Conservation (phyloP, 2,113 vertebrate genomes). For the Speoplatyrhinus poulsoni region DNA sequence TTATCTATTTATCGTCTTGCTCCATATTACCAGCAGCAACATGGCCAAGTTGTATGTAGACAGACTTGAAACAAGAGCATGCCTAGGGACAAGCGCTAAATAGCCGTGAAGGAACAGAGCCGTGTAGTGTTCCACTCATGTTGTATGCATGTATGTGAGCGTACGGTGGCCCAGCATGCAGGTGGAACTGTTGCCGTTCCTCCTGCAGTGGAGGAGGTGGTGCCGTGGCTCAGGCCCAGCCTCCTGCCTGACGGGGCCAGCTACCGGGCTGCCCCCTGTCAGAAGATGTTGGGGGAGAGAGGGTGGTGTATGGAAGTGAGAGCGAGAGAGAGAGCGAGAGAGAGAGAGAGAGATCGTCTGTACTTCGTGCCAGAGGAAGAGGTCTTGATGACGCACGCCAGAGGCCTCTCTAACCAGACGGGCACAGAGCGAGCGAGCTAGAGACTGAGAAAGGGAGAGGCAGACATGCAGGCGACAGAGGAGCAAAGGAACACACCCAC, state of each 20-base stretch:
- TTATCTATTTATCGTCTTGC: no score
- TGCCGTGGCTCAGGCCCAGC: conserved; percentile 49
- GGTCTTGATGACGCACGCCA: conserved; percentile 59
- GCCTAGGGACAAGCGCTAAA: no score
- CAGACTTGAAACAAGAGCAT: no score
- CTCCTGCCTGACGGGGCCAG: conserved; percentile 65
- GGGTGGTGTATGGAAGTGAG: not conserved
- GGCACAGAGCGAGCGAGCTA: conserved; percentile 27
- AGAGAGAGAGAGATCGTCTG: not conserved
- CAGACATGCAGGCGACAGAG: conserved; percentile 78
- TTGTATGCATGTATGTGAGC: no score
- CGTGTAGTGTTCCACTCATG: not conserved
- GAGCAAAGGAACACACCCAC: conserved; percentile 77
- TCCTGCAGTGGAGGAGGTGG: conserved; percentile 18
- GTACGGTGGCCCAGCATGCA: no score
- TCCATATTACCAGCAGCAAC: no score
- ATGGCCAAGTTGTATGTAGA: no score
- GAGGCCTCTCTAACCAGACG: conserved; percentile 50
- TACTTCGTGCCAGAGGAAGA: conserved; percentile 58
- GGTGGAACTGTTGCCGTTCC: not conserved
- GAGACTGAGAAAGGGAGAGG: conserved; percentile 47
- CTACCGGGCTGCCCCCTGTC: conserved; percentile 62
- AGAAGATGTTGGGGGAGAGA: conserved; percentile 44
- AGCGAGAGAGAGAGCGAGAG: not conserved
- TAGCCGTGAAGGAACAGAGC: not conserved